Conservation (phyloP, 2,797 vertebrate species). For the Gymnothorax reevesii region DNA sequence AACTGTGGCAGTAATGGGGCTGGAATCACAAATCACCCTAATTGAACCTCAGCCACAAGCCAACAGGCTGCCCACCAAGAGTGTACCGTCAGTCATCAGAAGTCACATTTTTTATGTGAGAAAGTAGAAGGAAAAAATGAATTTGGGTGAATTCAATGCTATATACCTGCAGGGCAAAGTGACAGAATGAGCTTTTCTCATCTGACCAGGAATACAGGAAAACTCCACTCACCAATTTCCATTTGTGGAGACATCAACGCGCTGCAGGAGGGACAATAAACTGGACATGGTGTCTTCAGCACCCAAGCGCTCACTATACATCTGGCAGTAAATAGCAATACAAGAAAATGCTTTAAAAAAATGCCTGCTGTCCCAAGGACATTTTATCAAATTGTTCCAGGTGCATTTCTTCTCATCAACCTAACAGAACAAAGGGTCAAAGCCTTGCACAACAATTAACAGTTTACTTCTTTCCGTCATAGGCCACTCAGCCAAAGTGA, state of each 20-base stretch:
- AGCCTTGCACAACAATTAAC: neutral
- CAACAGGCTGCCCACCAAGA: neutral
- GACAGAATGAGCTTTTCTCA: neutral
- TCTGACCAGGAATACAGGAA: too few species aligned
- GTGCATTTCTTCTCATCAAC: neutral
- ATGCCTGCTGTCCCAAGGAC: neutral
- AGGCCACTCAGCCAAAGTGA: neutral
- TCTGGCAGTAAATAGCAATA: conserved; percentile 58
- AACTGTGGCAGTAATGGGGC: too few species aligned
- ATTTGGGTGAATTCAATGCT: neutral
- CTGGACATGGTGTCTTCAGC: conserved; percentile 68
- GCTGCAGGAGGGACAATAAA: conserved; percentile 79
- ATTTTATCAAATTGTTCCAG: neutral
- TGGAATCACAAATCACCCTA: too few species aligned
- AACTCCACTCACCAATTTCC: conserved; percentile 74
- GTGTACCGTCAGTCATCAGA: neutral
- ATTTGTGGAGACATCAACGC: conserved; percentile 65
- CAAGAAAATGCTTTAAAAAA: neutral
- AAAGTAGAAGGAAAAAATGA: neutral
- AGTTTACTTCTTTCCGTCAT: neutral
- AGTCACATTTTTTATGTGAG: neutral
- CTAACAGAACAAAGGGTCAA: neutral
- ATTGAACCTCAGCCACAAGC: neutral
- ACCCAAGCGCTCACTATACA: conserved; percentile 66
- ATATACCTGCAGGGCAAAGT: neutral